Base-by-base conservation (phyloP, 2,113 vertebrate genomes). In the Larimichthys polyactis region DNA sequence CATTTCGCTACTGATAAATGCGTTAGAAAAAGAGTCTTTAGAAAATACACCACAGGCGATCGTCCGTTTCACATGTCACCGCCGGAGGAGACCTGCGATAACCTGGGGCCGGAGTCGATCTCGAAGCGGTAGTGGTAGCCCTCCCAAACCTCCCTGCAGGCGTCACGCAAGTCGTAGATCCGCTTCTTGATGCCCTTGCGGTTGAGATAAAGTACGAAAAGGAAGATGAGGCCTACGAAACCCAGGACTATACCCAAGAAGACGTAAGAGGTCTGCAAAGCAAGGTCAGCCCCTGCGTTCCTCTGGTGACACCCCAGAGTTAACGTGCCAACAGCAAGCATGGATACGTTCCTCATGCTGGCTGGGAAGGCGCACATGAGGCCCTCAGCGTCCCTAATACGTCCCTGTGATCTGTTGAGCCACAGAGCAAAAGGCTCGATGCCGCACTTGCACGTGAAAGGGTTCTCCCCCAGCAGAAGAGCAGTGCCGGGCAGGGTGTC, bases 171-270 rank as follows among this genome's bases (percentile, higher is more conserved):
- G 63, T 95, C 93, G 1, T 94, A 92, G 78, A 94, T 75, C 27
- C 96, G 93, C 60, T 92, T 95, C 87, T 96, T 96, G 82, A 96
- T 96, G 66, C 95, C 96, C 81, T 90, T 94, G n/a, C 95, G 94
- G 88, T 96, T 96, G 40, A 96, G 94, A 72, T 96, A 96, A 5
- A 96, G 95, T 9, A 96, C 96, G 11, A 96, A 95, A 20, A 96
- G 95, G 83, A 96, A 96, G 81, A 96, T 84, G 24, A 96, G 87
- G 4, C 95, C 95, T 0, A 96, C 87, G 40, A 96, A 90, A 19
- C 95, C 96, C 54, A 96, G 88, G 32, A 96, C 95, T 0, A 95
- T 71, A 0, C 95, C 94, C 59, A 96, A 75, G 77, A 96, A 95
- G 16, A 94, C 95, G 1, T 96, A 96, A 0, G 96, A 96, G 2